These are phyloP conservation scores for Bradypodion pumilum DNA, from an alignment of 2,797 vertebrate genomes.

Conservation along the genomic window DNA sequence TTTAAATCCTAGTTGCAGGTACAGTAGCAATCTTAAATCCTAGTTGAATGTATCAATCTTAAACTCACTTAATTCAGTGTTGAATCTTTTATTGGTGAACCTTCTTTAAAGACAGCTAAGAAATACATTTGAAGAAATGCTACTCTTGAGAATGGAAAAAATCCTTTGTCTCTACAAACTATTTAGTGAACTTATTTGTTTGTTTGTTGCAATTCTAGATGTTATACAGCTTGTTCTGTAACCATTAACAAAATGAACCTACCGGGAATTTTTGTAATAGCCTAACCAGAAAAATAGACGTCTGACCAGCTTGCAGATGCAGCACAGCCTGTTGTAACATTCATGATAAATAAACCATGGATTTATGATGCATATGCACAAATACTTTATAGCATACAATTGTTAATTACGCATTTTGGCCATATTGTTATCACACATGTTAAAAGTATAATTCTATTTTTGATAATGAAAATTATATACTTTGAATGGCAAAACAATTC, in stretches of 20 bases:
- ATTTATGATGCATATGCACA: slow-evolving; percentile 31
- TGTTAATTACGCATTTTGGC: not conserved
- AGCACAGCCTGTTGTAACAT: not conserved
- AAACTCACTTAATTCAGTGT: not conserved
- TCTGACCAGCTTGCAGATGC: slow-evolving; percentile 11
- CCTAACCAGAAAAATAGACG: slow-evolving; percentile 23
- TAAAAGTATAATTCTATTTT: not conserved
- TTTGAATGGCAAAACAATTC: not conserved
- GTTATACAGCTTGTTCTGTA: slow-evolving; percentile 19
- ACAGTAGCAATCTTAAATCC: not conserved
- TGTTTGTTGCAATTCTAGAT: not conserved
- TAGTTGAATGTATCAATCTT: not conserved
- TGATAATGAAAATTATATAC: not conserved
- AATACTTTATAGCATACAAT: slow-evolving; percentile 37
- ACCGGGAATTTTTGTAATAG: slow-evolving; percentile 12
- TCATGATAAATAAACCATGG: slow-evolving; percentile 13
- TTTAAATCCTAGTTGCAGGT: not conserved
- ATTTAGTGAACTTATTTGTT: not conserved
- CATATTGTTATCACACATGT: not conserved
- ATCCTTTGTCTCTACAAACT: not conserved
- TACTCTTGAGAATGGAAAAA: not conserved
- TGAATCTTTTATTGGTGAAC: not conserved
- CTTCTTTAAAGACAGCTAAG: not conserved
- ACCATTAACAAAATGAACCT: not conserved
- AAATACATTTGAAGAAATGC: not conserved